A percentile compares a stretch with the other conserved stretches of the same genome.
Evolutionary conservation across 2,888 invertebrate species (phyloP).

Genomic region (Caenorhabditis virilis): DNA sequence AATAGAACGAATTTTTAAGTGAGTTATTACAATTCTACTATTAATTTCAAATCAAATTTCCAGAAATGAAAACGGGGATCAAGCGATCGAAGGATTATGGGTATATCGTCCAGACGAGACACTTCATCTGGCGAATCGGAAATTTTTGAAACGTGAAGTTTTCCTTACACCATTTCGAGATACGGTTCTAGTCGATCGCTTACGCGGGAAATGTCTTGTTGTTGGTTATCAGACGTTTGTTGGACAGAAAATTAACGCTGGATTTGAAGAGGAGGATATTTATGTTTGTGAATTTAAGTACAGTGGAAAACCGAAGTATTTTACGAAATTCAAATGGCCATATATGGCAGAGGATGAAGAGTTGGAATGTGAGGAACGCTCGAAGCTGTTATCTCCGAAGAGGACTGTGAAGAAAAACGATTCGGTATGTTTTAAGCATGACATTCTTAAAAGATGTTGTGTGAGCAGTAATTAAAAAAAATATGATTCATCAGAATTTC

Average conservation of each 20-base stretch:
- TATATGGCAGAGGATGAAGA: slow-evolving; percentile 70
- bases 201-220: slow-evolving; percentile 87
- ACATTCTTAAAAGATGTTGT: no score
- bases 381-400: slow-evolving; percentile 68
- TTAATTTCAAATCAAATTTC: neutral
- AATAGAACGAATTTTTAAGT: slow-evolving; percentile 87
- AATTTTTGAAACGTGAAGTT: slow-evolving; percentile 87
- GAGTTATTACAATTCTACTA: neutral
- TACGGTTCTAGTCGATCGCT: slow-evolving; percentile 82
- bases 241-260: slow-evolving; percentile 85
- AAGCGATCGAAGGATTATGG: slow-evolving; percentile 81
- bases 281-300: slow-evolving; percentile 96
- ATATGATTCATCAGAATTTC: no score
- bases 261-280: slow-evolving; percentile 75
- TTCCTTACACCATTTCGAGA: slow-evolving; percentile 90
- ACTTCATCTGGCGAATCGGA: slow-evolving; percentile 89
- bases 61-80: slow-evolving; percentile 61
- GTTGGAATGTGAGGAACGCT: slow-evolving; percentile 76
- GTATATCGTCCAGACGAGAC: slow-evolving; percentile 92
- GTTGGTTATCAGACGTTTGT: slow-evolving; percentile 77
- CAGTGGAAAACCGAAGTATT: slow-evolving; percentile 82
- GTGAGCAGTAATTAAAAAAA: no score
- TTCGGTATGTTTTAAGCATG: neutral
- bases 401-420: neutral
- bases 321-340: slow-evolving; percentile 82